These are phyloP conservation scores for Tangara arthus DNA, from an alignment of 2,797 vertebrate species.

Conservation along the genomic window DNA sequence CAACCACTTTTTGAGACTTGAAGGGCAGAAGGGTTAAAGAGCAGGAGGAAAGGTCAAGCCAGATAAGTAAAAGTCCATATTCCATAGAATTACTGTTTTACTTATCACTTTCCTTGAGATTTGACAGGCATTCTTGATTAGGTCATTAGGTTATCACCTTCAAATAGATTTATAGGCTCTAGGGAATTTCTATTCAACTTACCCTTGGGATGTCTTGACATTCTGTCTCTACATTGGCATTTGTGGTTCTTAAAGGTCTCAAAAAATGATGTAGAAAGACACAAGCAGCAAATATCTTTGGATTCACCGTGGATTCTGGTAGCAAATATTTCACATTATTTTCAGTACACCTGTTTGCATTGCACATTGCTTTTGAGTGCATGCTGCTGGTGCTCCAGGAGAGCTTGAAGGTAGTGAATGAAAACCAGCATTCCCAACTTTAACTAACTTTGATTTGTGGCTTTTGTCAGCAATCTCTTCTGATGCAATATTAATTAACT, in stretches of 20 bases:
- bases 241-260: conserved; percentile 55
- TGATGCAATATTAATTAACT: conserved; percentile 12
- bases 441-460: not conserved
- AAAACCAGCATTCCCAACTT: not conserved
- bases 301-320: not conserved
- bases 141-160: conserved; percentile 64
- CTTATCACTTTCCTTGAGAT: conserved; percentile 57
- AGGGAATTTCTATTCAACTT: conserved; percentile 64
- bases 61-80: conserved; percentile 63
- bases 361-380: not conserved
- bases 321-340: not conserved
- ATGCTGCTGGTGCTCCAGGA: not conserved
- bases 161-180: conserved; percentile 62
- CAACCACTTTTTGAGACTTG: conserved; percentile 22
- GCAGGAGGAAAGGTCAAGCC: conserved; percentile 48
- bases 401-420: not conserved
- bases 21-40: conserved; percentile 57
- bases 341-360: not conserved
- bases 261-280: not conserved
- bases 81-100: conserved; percentile 67
- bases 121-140: conserved; percentile 27
- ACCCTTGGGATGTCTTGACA: conserved; percentile 52
- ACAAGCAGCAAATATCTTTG: not conserved
- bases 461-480: not conserved
- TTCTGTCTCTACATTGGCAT: conserved; percentile 4